Conservation (phyloP, 2,888 invertebrate genomes). For the Drosophila testacea region DNA sequence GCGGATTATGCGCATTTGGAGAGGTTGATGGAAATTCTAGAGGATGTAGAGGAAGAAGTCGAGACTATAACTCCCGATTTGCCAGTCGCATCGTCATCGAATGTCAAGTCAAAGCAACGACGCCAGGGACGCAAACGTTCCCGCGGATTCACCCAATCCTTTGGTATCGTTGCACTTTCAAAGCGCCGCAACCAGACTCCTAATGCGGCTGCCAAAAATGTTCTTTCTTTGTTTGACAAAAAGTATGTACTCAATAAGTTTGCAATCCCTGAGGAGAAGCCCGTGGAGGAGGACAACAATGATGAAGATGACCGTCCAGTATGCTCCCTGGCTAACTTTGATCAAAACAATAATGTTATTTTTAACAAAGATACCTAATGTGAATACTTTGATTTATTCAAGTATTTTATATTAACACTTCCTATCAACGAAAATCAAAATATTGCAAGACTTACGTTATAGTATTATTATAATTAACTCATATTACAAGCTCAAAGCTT, state of each 20-base stretch:
- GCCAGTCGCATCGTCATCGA: background rate
- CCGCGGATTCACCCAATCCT: slow-evolving; percentile 39
- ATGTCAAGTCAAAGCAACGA: slow-evolving; percentile 13
- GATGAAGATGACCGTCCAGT: too few species aligned
- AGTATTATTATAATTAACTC: background rate
- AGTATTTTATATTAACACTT: background rate
- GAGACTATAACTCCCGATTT: background rate
- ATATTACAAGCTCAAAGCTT: background rate
- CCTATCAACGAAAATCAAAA: background rate
- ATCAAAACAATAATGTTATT: background rate
- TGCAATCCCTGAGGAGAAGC: background rate
- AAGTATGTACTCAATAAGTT: slow-evolving; percentile 8
- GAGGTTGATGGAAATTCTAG: background rate
- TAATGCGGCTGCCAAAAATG: slow-evolving; percentile 17
- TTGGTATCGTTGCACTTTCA: slow-evolving; percentile 40
- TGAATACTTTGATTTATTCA: background rate
- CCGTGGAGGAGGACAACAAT: background rate
- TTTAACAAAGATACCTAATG: background rate
- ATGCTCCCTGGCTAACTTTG: background rate
- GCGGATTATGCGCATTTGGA: background rate
- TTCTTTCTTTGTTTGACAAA: slow-evolving; percentile 25
- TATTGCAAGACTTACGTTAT: background rate
- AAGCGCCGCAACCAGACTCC: background rate
- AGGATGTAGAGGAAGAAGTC: background rate
- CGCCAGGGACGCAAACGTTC: slow-evolving; percentile 36